These are phyloP conservation scores for Rhopalosiphum maidis DNA, from an alignment of 1,140 invertebrate species.

Conservation along the genomic window DNA sequence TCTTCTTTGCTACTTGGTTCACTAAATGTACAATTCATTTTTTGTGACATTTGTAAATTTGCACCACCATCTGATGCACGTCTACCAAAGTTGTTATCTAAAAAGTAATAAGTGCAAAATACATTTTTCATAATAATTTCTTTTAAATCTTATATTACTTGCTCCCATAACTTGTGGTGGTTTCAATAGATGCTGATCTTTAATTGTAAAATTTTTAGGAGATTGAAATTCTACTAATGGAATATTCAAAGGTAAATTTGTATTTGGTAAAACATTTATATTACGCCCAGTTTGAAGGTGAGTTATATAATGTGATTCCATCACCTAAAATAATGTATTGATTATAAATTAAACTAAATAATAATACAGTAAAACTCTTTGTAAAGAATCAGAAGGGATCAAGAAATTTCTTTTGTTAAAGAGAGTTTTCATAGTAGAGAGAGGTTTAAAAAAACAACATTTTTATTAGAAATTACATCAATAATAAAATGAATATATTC, in stretches of 20 bases:
- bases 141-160: constrained; percentile 67
- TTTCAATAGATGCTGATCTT: constrained; percentile 92
- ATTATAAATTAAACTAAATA: not conserved
- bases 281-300: constrained; percentile 63
- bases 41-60: constrained; percentile 82
- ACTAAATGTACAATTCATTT: constrained; percentile 68
- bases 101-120: constrained; percentile 52
- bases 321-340: constrained; percentile 61
- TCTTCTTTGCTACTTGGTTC: constrained; percentile 72
- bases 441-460: no score
- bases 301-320: constrained; percentile 66
- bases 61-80: constrained; percentile 95
- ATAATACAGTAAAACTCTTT: no score
- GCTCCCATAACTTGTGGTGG: constrained; percentile 88
- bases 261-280: constrained; percentile 67
- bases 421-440: no score
- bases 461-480: no score
- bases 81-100: constrained; percentile 80
- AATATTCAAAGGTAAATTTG: constrained; percentile 76
- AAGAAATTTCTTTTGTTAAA: no score
- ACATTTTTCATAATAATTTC: not conserved
- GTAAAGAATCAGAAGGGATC: no score
- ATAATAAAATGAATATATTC: no score
- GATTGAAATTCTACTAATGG: constrained; percentile 78
- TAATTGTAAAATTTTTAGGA: constrained; percentile 85